These are phyloP conservation scores for Nestor notabilis DNA, from an alignment of 2,113 vertebrate species.

Conservation along the genomic window DNA sequence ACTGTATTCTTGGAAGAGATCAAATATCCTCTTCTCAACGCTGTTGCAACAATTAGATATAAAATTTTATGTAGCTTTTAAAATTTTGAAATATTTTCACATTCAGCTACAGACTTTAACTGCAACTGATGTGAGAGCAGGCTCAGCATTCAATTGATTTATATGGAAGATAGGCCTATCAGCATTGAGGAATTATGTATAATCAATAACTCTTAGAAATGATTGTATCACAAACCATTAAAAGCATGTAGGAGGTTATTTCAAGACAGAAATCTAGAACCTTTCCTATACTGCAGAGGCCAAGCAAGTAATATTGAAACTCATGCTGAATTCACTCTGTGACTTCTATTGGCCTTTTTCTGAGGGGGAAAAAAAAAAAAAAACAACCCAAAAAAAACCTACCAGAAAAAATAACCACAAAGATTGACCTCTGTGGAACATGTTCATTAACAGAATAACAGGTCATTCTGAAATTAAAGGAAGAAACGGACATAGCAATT, in stretches of 20 bases:
- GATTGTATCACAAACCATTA: background rate
- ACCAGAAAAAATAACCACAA: background rate
- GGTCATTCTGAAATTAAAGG: background rate
- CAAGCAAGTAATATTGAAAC: background rate
- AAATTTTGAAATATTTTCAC: background rate
- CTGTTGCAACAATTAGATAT: background rate
- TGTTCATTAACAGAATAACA: background rate
- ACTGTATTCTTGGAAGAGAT: background rate
- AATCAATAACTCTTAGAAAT: background rate
- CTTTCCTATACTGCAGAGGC: background rate
- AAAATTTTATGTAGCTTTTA: background rate
- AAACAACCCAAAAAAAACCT: background rate
- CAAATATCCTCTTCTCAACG: background rate
- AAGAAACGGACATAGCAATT: background rate
- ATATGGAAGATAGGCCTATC: background rate
- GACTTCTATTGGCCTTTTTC: background rate
- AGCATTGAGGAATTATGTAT: background rate
- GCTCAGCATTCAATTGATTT: background rate
- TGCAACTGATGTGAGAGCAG: background rate
- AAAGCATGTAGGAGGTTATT: background rate
- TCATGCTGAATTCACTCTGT: background rate
- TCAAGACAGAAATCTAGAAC: background rate
- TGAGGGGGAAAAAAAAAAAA: background rate
- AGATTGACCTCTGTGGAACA: background rate
- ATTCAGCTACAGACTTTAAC: background rate